Conservation (phyloP, 1,140 invertebrate genomes). For the Drosophila ohnishii region DNA sequence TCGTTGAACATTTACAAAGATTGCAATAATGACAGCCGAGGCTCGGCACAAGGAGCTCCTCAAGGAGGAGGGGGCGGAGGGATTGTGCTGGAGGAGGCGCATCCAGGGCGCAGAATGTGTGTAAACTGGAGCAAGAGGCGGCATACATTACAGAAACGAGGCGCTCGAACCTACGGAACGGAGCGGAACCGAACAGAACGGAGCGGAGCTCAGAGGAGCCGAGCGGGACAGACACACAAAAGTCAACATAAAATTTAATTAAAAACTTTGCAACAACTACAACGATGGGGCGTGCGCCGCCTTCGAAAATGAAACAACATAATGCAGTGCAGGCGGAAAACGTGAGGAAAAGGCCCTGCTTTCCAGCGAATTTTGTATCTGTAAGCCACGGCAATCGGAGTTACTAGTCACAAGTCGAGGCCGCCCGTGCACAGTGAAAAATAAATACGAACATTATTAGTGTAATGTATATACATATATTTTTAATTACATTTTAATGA, state of each 20-base stretch:
- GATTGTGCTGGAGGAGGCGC: constrained; percentile 7
- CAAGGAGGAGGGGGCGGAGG: not conserved
- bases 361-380: constrained; percentile 31
- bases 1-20: constrained; percentile 67
- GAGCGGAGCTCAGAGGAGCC: constrained; percentile 5
- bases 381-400: constrained; percentile 18
- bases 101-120: constrained; percentile 45
- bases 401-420: constrained; percentile 33
- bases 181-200: not conserved
- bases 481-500: too few species aligned
- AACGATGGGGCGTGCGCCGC: constrained; percentile 27
- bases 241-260: constrained; percentile 80
- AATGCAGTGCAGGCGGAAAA: constrained; percentile 45
- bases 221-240: constrained; percentile 52
- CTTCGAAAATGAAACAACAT: constrained; percentile 56
- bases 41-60: constrained; percentile 7
- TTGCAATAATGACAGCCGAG: constrained; percentile 68
- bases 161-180: constrained; percentile 25
- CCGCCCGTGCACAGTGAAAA: not conserved
- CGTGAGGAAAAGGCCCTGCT: constrained; percentile 28
- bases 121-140: constrained; percentile 51
- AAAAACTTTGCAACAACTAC: constrained; percentile 78
- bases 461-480: too few species aligned
- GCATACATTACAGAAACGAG: constrained; percentile 48
- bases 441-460: too few species aligned